A percentile compares a stretch with the other conserved stretches of the same genome.
These are phyloP conservation scores for Naja naja DNA, from an alignment of 2,113 vertebrate species.

Conservation along the genomic window DNA sequence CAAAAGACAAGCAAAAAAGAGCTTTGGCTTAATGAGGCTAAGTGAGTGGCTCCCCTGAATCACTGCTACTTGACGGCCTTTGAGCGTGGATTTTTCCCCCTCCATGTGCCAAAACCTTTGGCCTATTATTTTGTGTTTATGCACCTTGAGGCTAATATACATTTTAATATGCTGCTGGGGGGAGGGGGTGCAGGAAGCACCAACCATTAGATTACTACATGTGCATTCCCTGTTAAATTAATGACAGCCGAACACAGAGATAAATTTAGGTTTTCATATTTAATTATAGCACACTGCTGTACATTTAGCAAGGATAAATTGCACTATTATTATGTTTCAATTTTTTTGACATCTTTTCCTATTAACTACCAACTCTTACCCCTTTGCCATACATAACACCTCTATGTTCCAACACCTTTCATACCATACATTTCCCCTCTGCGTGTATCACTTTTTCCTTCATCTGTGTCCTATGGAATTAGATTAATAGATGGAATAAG, in stretches of 20 bases:
- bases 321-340: slow-evolving; percentile 87
- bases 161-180: slow-evolving; percentile 89
- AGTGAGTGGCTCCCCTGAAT: slow-evolving; percentile 83
- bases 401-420: slow-evolving; percentile 52
- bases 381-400: slow-evolving; percentile 58
- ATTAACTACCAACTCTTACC: slow-evolving; percentile 73
- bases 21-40: slow-evolving; percentile 90
- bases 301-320: slow-evolving; percentile 89
- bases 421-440: slow-evolving; percentile 28
- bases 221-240: slow-evolving; percentile 90
- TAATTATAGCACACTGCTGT: slow-evolving; percentile 89
- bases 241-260: slow-evolving; percentile 88
- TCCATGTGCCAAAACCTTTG: slow-evolving; percentile 81
- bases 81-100: slow-evolving; percentile 69
- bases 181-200: slow-evolving; percentile 70
- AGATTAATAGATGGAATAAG: slow-evolving; percentile 44
- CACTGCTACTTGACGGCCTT: slow-evolving; percentile 79
- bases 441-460: slow-evolving; percentile 42
- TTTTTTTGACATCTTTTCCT: slow-evolving; percentile 81
- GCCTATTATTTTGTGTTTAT: slow-evolving; percentile 89
- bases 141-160: slow-evolving; percentile 87
- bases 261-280: slow-evolving; percentile 97
- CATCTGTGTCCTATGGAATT: slow-evolving; percentile 54
- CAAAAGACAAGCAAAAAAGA: slow-evolving; percentile 83
- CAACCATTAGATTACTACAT: slow-evolving; percentile 82